phyloP scores from a whole-genome alignment of 2,888 invertebrate species.

The Eledona agricola region DNA sequence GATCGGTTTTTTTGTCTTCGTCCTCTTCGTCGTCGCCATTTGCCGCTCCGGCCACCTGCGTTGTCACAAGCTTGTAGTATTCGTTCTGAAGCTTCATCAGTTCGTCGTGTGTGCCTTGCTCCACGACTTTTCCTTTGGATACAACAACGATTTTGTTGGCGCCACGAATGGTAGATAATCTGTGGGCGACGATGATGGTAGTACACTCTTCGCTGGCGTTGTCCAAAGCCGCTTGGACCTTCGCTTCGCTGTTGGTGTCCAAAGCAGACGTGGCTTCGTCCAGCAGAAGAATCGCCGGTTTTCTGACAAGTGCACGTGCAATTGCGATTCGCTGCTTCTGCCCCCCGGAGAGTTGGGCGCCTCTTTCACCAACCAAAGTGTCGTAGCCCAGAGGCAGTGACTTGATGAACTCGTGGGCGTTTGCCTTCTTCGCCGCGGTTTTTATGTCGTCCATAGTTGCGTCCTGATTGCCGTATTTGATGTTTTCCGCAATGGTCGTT shows the following conservation, averaged over 20 bases:
- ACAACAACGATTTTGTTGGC: constrained; percentile 80
- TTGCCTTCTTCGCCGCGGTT: constrained; percentile 75
- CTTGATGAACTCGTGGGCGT: constrained; percentile 80
- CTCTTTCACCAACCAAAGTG: constrained; percentile 85
- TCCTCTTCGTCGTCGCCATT: constrained; percentile 5
- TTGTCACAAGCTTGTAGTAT: constrained; percentile 75
- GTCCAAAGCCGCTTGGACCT: constrained; percentile 83
- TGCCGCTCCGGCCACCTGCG: constrained; percentile 65
- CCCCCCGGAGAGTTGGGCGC: constrained; percentile 85
- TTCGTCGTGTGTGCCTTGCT: constrained; percentile 75
- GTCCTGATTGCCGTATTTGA: constrained; percentile 74
- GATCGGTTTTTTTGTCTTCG: constrained; percentile 8
- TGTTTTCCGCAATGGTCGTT: constrained; percentile 85
- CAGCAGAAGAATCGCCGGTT: constrained; percentile 79
- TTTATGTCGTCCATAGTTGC: constrained; percentile 75
- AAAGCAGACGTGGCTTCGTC: constrained; percentile 93
- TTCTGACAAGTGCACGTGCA: constrained; percentile 83
- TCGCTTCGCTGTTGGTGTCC: constrained; percentile 85
- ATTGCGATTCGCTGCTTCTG: constrained; percentile 93
- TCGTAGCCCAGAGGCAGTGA: constrained; percentile 81
- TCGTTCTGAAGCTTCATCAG: constrained; percentile 72
- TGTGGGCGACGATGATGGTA: constrained; percentile 81
- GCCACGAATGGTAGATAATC: constrained; percentile 76
- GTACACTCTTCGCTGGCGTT: constrained; percentile 78
- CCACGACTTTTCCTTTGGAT: constrained; percentile 73